These are phyloP conservation scores for Oceanodroma leucorhoa DNA, from an alignment of 2,797 vertebrate genomes.

Conservation along the genomic window DNA sequence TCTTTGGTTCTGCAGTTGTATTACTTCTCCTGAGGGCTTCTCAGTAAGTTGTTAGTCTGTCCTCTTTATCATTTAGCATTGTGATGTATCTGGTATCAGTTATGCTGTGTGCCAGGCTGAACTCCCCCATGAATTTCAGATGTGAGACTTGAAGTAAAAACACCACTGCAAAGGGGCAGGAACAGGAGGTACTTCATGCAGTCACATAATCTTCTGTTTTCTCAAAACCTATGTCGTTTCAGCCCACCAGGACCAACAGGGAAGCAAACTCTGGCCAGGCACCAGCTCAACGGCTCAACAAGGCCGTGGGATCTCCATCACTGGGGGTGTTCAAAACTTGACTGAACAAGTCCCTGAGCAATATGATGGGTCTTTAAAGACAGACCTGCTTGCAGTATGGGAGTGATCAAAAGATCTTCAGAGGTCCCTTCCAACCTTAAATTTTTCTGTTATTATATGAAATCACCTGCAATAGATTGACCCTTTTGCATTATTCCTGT, in stretches of 20 bases:
- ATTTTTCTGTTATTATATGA: not conserved
- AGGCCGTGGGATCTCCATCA: not conserved
- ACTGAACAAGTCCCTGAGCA: not conserved
- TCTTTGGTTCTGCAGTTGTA: not conserved
- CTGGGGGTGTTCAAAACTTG: not conserved
- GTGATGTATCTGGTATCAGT: too few relatives aligned
- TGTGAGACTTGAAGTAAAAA: not conserved
- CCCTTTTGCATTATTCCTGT: not conserved
- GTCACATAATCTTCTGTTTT: not conserved
- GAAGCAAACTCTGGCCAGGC: not conserved
- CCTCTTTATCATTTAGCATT: not conserved
- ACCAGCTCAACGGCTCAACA: not conserved
- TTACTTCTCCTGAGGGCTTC: not conserved
- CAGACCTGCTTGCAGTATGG: not conserved
- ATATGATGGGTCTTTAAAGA: not conserved
- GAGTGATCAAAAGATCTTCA: not conserved
- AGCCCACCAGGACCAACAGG: not conserved
- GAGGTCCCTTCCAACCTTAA: not conserved
- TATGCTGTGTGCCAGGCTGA: not conserved
- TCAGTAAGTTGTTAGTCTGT: not conserved
- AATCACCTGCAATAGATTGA: not conserved
- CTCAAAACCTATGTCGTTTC: not conserved
- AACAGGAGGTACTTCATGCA: not conserved
- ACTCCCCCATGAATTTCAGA: not conserved
- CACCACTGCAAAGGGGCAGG: not conserved